Base-by-base conservation (phyloP, 1,140 invertebrate genomes). In the Muscidifurax raptorellus region DNA sequence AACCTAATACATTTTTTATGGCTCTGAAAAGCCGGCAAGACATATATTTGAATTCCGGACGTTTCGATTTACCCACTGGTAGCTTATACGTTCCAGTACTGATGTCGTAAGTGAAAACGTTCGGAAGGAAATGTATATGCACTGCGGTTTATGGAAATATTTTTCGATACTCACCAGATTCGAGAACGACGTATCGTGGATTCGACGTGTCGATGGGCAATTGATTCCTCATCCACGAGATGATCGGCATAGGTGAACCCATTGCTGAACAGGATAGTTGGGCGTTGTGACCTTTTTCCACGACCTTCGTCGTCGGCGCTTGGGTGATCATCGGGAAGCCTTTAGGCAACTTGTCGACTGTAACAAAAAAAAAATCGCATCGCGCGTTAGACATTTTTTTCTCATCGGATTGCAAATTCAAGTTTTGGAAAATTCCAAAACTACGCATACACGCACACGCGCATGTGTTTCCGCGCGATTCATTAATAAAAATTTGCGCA, bases 271-370 rank as follows among this genome's bases (percentile, higher is more conserved):
- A 99, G 25, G 96, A 95, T 83, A 99, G 95, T 9, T 97, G 94
- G 0, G 98, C 96, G 30, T 96, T 97, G 92, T 98, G 97, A n/a
- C 97, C 98, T 87, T 98, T 97, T 93, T 99, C 99, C 44, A 99
- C 98, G 72, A 98, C 98, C 93, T 98, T 96, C 25, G 95, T 96
- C 44, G 94, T 94, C 0, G 98, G 97, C 86, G 96, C 92, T 87
- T 96, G 95, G 27, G 95, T 96, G 89, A 99, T 98, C 89, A 95
- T 94, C 30, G 98, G 99, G 93, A 99, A 99, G 40, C 98, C 98
- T 81, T 93, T 93, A 10, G 98, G 98, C 64, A 98, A 93, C 91
- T 97, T 96, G 88, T 97, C 96, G 86, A 95, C 97, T 98, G 95
- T 32, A 95, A 95, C 90, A 93, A 90, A 89, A 88, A 90, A n/a